These are phyloP conservation scores for Pseudomyrmex pallidus DNA, from an alignment of 1,140 invertebrate genomes.

Conservation along the genomic window DNA sequence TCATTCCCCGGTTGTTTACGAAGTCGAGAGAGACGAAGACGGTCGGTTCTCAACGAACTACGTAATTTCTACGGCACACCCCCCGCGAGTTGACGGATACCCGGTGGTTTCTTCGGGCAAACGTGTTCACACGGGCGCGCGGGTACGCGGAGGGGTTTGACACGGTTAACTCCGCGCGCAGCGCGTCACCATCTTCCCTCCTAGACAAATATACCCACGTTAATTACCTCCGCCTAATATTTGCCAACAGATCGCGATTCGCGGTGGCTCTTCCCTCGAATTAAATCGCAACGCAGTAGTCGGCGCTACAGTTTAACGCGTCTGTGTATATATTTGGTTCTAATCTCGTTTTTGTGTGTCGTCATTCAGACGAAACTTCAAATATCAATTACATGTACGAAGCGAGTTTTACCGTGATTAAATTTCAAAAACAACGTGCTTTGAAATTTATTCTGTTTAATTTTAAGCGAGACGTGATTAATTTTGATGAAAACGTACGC, in stretches of 20 bases:
- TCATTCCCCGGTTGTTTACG: constrained; percentile 56
- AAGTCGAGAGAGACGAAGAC: constrained; percentile 48
- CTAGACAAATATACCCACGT: constrained; percentile 57
- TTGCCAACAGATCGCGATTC: constrained; percentile 55
- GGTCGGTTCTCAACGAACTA: constrained; percentile 49
- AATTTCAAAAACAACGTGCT: too few relatives aligned
- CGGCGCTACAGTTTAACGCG: constrained; percentile 38
- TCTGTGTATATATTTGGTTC: neutral
- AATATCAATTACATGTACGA: too few relatives aligned
- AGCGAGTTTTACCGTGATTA: too few relatives aligned
- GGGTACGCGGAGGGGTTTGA: constrained; percentile 34
- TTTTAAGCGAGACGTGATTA: neutral
- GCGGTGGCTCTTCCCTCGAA: constrained; percentile 38
- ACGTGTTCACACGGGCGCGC: neutral
- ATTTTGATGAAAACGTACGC: neutral
- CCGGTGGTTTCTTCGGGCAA: constrained; percentile 53
- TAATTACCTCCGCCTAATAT: constrained; percentile 61
- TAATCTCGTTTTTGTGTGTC: neutral
- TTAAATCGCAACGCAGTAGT: constrained; percentile 53
- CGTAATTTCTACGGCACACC: constrained; percentile 58
- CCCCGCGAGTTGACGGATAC: constrained; percentile 11
- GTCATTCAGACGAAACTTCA: too few relatives aligned
- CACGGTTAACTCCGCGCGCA: constrained; percentile 40
- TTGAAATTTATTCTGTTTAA: too few relatives aligned
- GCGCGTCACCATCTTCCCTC: constrained; percentile 36